Conservation (phyloP, 2,888 invertebrate genomes). For the Agrypnus murinus region DNA sequence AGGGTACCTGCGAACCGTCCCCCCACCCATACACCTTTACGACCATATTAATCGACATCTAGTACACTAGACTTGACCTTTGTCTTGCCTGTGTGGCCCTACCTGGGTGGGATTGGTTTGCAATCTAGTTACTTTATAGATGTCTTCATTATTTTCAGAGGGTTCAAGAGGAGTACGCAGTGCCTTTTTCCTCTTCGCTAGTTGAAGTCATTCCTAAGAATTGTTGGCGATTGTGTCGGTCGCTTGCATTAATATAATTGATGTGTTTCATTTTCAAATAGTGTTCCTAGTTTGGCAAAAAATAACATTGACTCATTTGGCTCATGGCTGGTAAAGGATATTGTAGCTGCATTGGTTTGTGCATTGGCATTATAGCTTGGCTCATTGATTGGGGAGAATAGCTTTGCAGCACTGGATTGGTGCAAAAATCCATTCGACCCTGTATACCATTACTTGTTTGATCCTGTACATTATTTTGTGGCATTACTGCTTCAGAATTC, state of each 20-base stretch:
- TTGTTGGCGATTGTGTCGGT: not conserved
- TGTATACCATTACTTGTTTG: slow-evolving; percentile 1
- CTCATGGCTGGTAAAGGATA: not conserved
- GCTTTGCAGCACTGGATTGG: not conserved
- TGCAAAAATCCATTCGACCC: not conserved
- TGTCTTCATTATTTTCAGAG: not conserved
- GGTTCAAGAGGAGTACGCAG: not conserved
- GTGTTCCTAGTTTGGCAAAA: not conserved
- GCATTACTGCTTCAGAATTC: not conserved
- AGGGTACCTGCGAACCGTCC: no score
- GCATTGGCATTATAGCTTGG: not conserved
- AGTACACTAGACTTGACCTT: not conserved
- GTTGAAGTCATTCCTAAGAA: not conserved
- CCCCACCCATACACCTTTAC: no score
- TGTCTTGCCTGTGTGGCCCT: not conserved
- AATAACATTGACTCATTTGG: not conserved
- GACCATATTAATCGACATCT: no score
- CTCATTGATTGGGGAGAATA: not conserved
- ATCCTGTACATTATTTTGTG: not conserved
- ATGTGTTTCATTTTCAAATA: not conserved
- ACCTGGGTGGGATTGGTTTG: not conserved
- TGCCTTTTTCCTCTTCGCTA: not conserved
- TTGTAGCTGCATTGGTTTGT: slow-evolving; percentile 1
- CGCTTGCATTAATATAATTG: not conserved
- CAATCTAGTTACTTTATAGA: no score